Evolutionary conservation across 2,888 invertebrate species (phyloP).

Genomic region (Stenolophus ochropezus): DNA sequence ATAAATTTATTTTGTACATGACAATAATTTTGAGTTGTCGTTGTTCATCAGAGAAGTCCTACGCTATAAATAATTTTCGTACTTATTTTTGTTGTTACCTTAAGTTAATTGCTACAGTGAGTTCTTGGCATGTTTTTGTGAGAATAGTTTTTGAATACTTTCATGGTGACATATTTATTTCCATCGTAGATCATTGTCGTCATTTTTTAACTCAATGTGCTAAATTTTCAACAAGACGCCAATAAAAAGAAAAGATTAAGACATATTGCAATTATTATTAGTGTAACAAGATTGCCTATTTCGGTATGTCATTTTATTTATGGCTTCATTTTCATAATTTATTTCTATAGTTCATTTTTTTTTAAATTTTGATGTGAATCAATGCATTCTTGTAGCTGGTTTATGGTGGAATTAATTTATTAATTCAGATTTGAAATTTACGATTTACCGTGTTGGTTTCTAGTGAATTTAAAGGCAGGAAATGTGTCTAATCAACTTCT

Average conservation of each 20-base stretch:
- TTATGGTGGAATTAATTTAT: too few species aligned
- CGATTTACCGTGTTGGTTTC: too few species aligned
- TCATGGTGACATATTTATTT: constrained; percentile 31
- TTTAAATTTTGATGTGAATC: too few species aligned
- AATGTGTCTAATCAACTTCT: too few species aligned
- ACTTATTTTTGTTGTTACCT: constrained; percentile 14
- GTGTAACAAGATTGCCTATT: background rate
- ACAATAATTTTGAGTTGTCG: constrained; percentile 30
- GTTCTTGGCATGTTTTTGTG: constrained; percentile 34
- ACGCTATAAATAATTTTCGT: constrained; percentile 33
- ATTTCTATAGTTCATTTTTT: too few species aligned
- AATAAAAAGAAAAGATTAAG: constrained; percentile 2
- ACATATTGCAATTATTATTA: background rate
- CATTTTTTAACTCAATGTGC: constrained; percentile 2
- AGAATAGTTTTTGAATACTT: constrained; percentile 32
- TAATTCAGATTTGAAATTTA: too few species aligned
- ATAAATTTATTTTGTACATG: constrained; percentile 10
- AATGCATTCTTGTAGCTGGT: too few species aligned
- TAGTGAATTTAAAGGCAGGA: too few species aligned
- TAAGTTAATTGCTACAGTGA: constrained; percentile 41
- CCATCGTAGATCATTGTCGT: constrained; percentile 13
- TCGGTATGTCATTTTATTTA: background rate
- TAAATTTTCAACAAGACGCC: constrained; percentile 12
- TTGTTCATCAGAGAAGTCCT: constrained; percentile 29
- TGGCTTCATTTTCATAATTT: background rate